These are phyloP conservation scores for Silurus lanzhouensis DNA, from an alignment of 2,797 vertebrate genomes.

Conservation along the genomic window DNA sequence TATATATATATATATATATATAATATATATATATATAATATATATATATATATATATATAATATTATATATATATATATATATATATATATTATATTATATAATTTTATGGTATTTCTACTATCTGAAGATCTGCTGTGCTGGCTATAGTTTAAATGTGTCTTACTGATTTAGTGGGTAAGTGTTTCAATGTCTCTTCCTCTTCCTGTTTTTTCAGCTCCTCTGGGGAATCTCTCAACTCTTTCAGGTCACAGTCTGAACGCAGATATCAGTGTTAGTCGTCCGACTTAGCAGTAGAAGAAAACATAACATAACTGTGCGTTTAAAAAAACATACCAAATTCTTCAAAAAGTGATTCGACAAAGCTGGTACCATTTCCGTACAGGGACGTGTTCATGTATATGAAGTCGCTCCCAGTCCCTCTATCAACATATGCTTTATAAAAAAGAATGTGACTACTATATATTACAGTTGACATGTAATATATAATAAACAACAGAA, in stretches of 20 bases:
- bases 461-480: background rate
- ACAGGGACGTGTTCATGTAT: slow-evolving; percentile 91
- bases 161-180: slow-evolving; percentile 73
- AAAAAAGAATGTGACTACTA: slow-evolving; percentile 28
- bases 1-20: too few relatives aligned
- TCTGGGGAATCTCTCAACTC: slow-evolving; percentile 87
- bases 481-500: background rate
- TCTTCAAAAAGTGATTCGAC: slow-evolving; percentile 97
- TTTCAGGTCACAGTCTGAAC: slow-evolving; percentile 89
- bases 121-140: background rate
- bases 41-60: too few relatives aligned
- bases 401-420: slow-evolving; percentile 86
- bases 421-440: slow-evolving; percentile 59
- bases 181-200: slow-evolving; percentile 69
- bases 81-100: too few relatives aligned
- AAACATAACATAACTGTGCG: background rate
- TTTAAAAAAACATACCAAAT: slow-evolving; percentile 79
- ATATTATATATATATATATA: too few relatives aligned
- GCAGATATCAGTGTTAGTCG: slow-evolving; percentile 29
- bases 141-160: background rate
- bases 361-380: slow-evolving; percentile 95
- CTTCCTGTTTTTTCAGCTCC: slow-evolving; percentile 79
- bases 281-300: background rate
- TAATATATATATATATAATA: too few relatives aligned
- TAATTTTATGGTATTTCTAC: background rate